Conservation (phyloP, 2,113 vertebrate genomes). For the Cochlearius cochlearius region DNA sequence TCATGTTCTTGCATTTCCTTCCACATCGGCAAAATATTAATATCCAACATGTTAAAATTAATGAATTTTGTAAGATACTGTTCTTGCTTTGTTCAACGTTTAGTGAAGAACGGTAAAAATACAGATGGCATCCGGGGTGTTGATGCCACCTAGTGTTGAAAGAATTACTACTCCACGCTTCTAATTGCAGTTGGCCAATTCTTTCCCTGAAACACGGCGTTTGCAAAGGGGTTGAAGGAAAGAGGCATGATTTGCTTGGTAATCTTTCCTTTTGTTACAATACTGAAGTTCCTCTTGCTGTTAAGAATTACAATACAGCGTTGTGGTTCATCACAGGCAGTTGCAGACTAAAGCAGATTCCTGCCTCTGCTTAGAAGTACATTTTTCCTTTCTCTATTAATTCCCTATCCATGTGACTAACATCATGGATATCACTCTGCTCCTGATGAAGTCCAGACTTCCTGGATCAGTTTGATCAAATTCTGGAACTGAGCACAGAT, state of each 20-base stretch:
- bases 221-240: not conserved
- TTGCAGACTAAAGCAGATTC: not conserved
- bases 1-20: not conserved
- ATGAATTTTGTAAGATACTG: not conserved
- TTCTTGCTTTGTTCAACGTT: not conserved
- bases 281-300: not conserved
- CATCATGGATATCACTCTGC: not conserved
- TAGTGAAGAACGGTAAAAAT: not conserved
- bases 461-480: not conserved
- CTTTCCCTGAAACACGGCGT: not conserved
- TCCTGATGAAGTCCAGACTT: not conserved
- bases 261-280: not conserved
- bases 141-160: conserved; percentile 51
- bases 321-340: not conserved
- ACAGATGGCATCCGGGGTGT: not conserved
- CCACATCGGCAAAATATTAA: not conserved
- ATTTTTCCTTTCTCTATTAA: not conserved
- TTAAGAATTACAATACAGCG: not conserved
- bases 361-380: not conserved
- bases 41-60: not conserved
- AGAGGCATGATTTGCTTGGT: not conserved
- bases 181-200: not conserved
- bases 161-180: not conserved
- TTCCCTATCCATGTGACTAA: not conserved
- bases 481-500: not conserved